Conservation (phyloP, 2,888 invertebrate species). For the Phasia obesa region DNA sequence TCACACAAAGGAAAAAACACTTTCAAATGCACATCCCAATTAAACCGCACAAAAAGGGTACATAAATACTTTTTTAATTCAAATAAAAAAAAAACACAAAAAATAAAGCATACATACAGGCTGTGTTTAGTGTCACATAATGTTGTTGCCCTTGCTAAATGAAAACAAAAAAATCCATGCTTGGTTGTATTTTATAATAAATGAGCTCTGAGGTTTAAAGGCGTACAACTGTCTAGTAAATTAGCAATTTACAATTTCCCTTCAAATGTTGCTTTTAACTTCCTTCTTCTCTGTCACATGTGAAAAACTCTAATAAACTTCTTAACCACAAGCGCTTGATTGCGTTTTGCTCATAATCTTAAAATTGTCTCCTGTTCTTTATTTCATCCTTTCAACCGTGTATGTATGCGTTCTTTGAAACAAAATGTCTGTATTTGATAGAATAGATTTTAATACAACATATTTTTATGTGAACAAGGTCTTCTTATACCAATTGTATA, state of each 20-base stretch:
- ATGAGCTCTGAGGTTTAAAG: constrained; percentile 81
- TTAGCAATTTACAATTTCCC: constrained; percentile 76
- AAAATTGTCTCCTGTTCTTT: constrained; percentile 29
- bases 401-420: not conserved
- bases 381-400: not conserved
- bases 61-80: constrained; percentile 15
- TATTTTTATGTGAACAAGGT: constrained; percentile 41
- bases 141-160: constrained; percentile 45
- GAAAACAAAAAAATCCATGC: constrained; percentile 22
- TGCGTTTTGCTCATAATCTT: constrained; percentile 43
- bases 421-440: constrained; percentile 58
- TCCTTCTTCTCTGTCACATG: not conserved
- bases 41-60: constrained; percentile 25
- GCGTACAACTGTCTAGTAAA: constrained; percentile 82
- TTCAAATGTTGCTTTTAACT: not conserved
- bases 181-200: constrained; percentile 78
- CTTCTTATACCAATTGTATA: not conserved
- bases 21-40: constrained; percentile 13
- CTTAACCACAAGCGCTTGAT: constrained; percentile 59
- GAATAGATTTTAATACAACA: constrained; percentile 59
- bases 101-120: constrained; percentile 39
- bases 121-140: constrained; percentile 60
- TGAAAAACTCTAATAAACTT: constrained; percentile 58
- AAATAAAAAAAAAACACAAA: not conserved
- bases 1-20: not conserved